Conservation (phyloP, 2,113 vertebrate species). For the Megaceryle maxima region DNA sequence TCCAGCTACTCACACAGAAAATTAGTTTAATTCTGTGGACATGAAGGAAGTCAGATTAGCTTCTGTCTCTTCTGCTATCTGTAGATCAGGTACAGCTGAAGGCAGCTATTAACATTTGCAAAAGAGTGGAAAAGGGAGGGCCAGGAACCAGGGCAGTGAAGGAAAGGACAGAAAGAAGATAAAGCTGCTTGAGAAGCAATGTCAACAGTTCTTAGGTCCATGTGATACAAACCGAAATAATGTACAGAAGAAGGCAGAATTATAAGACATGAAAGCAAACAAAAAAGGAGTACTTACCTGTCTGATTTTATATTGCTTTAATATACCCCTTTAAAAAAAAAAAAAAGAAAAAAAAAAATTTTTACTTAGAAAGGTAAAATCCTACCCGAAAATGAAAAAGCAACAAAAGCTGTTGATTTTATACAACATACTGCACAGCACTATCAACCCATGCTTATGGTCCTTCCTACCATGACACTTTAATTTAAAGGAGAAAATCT, state of each 20-base stretch:
- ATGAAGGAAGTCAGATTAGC: not conserved
- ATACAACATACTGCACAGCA: not conserved
- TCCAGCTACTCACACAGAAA: not conserved
- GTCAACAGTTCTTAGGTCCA: not conserved
- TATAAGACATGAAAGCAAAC: not conserved
- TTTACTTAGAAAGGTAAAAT: not conserved
- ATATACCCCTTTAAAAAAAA: not conserved
- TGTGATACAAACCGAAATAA: not conserved
- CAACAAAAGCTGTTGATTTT: not conserved
- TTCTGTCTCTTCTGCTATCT: not conserved
- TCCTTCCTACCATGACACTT: constrained; percentile 32
- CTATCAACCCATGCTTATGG: not conserved
- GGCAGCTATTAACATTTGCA: not conserved
- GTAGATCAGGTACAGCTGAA: not conserved
- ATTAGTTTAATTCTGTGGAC: not conserved
- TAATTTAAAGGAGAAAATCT: constrained; percentile 62
- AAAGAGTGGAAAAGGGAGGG: not conserved
- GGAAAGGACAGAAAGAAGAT: not conserved
- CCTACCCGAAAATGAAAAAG: not conserved
- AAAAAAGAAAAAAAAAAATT: no score
- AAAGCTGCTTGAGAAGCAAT: not conserved
- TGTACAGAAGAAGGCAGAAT: not conserved
- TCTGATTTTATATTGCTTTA: not conserved
- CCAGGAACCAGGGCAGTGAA: not conserved
- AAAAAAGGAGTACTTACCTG: not conserved